These are phyloP conservation scores for Gymnocypris eckloni DNA, from an alignment of 2,797 vertebrate genomes.

Conservation along the genomic window DNA sequence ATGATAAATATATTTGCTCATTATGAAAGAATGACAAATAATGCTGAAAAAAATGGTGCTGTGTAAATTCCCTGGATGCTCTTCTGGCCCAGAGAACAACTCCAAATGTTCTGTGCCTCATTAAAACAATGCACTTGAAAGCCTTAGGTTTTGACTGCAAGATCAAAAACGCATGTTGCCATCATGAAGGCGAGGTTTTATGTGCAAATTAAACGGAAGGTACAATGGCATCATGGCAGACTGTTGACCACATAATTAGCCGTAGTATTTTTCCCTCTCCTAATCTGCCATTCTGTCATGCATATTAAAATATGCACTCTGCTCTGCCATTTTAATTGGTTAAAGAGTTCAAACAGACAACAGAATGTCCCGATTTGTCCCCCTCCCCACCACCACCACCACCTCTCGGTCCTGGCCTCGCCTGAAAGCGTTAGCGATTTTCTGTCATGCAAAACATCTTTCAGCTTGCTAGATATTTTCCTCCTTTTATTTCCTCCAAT, in stretches of 20 bases:
- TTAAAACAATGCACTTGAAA: slow-evolving; percentile 77
- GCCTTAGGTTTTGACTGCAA: slow-evolving; percentile 56
- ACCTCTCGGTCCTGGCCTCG: slow-evolving; percentile 60
- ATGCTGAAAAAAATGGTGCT: slow-evolving; percentile 54
- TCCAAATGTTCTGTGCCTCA: slow-evolving; percentile 69
- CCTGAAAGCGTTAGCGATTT: slow-evolving; percentile 69
- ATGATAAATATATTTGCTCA: slow-evolving; percentile 66
- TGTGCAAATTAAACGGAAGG: slow-evolving; percentile 72
- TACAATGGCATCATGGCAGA: slow-evolving; percentile 63
- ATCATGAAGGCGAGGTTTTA: slow-evolving; percentile 68
- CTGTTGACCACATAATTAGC: slow-evolving; percentile 76
- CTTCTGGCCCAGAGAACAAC: slow-evolving; percentile 63
- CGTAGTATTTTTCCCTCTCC: slow-evolving; percentile 53
- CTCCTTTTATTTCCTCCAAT: slow-evolving; percentile 35
- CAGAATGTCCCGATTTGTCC: slow-evolving; percentile 52
- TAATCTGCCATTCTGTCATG: slow-evolving; percentile 71
- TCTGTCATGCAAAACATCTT: slow-evolving; percentile 72
- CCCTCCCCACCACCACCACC: slow-evolving; percentile 4
- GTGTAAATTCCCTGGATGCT: slow-evolving; percentile 57
- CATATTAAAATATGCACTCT: slow-evolving; percentile 72
- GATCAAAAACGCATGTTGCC: slow-evolving; percentile 72
- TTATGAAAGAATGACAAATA: slow-evolving; percentile 70
- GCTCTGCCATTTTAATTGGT: slow-evolving; percentile 76
- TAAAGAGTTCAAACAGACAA: slow-evolving; percentile 74
- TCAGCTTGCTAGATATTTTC: slow-evolving; percentile 63